Percentiles rank a stretch among this genome's conserved stretches.
Evolutionary conservation across 2,888 invertebrate species (phyloP).

Genomic region (Chydorus sphaericus): DNA sequence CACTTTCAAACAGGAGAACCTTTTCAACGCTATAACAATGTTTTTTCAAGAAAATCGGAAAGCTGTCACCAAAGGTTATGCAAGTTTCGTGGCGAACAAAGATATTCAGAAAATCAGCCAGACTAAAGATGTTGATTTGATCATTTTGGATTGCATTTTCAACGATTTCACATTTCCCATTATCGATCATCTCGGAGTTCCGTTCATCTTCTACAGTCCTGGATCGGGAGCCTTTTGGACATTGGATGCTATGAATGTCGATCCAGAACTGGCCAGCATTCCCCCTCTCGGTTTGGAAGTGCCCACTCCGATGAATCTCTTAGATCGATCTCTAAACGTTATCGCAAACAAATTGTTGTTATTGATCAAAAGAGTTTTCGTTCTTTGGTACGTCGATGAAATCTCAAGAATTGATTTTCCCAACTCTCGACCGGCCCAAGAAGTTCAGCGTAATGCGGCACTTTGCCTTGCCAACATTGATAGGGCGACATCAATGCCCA

Average conservation of each 20-base stretch:
- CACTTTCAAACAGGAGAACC: not conserved
- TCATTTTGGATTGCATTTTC: slow-evolving; percentile 2
- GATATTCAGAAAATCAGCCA: not conserved
- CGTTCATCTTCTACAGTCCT: not conserved
- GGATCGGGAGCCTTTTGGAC: not conserved
- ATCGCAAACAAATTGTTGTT: not conserved
- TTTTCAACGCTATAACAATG: not conserved
- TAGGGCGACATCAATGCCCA: not conserved
- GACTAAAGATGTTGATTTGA: not conserved
- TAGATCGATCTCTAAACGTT: not conserved
- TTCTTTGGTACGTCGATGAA: not conserved
- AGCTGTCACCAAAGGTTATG: not conserved
- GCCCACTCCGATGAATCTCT: not conserved
- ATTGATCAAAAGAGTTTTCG: not conserved
- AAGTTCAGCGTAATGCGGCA: not conserved
- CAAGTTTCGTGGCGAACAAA: not conserved
- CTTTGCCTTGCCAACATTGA: not conserved
- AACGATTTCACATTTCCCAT: slow-evolving; percentile 6
- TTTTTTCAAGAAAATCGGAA: not conserved
- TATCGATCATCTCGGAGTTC: not conserved
- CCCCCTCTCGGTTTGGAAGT: not conserved
- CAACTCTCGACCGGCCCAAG: not conserved
- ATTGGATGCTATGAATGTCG: not conserved
- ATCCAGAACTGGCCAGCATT: not conserved
- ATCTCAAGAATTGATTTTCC: not conserved